Percentiles rank a stretch among this genome's conserved stretches.
These are phyloP conservation scores for Sinocyclocheilus grahami DNA, from an alignment of 2,113 vertebrate genomes.

Conservation along the genomic window DNA sequence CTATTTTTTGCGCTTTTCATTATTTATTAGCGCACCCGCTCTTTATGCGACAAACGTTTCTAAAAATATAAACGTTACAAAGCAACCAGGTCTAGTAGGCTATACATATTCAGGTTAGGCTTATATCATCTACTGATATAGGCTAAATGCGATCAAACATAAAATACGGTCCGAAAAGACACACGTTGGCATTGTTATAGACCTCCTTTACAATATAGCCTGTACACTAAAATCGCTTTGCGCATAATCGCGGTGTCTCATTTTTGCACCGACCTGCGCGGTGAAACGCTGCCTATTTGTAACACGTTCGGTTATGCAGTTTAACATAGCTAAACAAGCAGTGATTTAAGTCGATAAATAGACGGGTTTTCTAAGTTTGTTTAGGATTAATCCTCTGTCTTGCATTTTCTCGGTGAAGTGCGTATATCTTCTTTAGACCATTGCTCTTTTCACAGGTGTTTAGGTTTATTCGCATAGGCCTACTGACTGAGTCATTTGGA, in stretches of 20 bases:
- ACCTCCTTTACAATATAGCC: background rate
- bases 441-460: constrained; percentile 35
- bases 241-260: background rate
- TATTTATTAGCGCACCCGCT: background rate
- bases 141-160: background rate
- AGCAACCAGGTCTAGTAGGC: background rate
- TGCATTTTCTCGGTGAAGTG: background rate
- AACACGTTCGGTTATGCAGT: too few relatives aligned
- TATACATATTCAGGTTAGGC: background rate
- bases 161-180: too few relatives aligned
- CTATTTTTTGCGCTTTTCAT: background rate
- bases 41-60: background rate
- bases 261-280: background rate
- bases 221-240: background rate
- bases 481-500: constrained; percentile 28
- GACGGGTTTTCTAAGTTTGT: background rate
- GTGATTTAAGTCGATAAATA: background rate
- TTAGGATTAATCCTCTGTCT: background rate
- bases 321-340: background rate
- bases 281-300: background rate
- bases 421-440: constrained; percentile 5
- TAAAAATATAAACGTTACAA: background rate
- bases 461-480: constrained; percentile 20
- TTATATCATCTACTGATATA: background rate
- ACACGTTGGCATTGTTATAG: too few relatives aligned